Percentiles rank a stretch among this genome's conserved stretches.
Evolutionary conservation across 2,113 vertebrate species (phyloP).

Genomic region (Pluvianellus socialis): DNA sequence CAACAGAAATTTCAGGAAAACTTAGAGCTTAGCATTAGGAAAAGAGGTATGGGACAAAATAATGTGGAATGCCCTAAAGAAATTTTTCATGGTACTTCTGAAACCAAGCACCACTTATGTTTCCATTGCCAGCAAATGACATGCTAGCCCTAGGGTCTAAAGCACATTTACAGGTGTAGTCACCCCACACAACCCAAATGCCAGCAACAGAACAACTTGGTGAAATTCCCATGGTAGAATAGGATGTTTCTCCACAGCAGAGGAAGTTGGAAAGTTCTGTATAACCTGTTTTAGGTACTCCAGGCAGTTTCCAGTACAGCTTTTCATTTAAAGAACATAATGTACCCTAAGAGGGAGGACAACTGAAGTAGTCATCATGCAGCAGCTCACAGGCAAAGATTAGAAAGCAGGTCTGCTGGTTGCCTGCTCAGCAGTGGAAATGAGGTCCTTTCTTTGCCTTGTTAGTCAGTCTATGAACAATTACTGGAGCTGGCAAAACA

Average conservation of each 20-base stretch:
- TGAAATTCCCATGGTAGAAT: neutral
- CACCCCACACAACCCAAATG: neutral
- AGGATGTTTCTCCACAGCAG: neutral
- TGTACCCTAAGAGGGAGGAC: neutral
- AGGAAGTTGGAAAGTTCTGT: neutral
- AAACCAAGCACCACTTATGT: neutral
- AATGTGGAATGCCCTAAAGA: neutral
- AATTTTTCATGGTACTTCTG: neutral
- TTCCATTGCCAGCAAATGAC: neutral
- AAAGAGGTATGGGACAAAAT: neutral
- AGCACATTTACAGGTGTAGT: neutral
- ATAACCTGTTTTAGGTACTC: neutral
- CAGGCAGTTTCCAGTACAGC: neutral
- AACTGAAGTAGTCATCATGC: neutral
- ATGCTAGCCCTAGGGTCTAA: neutral
- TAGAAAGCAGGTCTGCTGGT: neutral
- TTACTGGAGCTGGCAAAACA: constrained; percentile 1
- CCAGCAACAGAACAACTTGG: neutral
- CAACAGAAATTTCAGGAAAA: neutral
- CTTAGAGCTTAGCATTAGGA: neutral
- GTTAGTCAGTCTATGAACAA: neutral
- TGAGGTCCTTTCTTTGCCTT: neutral
- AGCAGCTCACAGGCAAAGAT: neutral
- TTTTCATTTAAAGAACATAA: neutral
- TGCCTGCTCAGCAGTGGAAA: neutral